A percentile compares a stretch with the other conserved stretches of the same genome.
Evolutionary conservation across 1,140 invertebrate genomes (phyloP).

Genomic region (Chrysomallon squamiferum): DNA sequence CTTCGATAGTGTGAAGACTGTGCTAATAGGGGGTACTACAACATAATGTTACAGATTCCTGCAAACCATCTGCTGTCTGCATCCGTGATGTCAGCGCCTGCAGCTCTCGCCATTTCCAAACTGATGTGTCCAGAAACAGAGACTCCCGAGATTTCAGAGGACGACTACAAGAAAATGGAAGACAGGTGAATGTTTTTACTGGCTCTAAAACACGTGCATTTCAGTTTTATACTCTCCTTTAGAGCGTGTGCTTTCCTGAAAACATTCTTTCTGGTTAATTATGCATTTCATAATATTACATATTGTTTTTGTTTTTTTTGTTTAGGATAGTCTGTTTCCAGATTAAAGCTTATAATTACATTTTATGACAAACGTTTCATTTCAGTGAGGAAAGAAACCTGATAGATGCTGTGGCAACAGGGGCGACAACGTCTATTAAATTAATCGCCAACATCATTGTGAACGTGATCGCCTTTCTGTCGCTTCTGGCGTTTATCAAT

Average conservation of each 20-base stretch:
- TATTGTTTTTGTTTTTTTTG: no score
- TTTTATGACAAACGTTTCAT: no score
- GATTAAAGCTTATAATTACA: no score
- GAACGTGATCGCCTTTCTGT: slow-evolving; percentile 90
- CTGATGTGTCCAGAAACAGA: slow-evolving; percentile 83
- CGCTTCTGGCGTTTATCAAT: slow-evolving; percentile 85
- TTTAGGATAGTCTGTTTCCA: no score
- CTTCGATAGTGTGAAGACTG: no score
- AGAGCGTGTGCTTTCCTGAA: no score
- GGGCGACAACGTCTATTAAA: slow-evolving; percentile 81
- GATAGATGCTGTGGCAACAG: slow-evolving; percentile 87
- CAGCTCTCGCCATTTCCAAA: slow-evolving; percentile 87
- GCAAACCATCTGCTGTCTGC: slow-evolving; percentile 76
- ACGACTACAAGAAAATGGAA: slow-evolving; percentile 37
- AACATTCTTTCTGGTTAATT: no score
- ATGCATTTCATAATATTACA: no score
- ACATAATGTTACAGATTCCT: slow-evolving; percentile 49
- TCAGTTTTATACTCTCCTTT: no score
- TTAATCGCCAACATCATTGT: slow-evolving; percentile 87
- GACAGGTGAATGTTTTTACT: no score
- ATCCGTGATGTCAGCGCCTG: slow-evolving; percentile 94
- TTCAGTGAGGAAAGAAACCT: slow-evolving; percentile 79
- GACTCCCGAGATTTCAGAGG: slow-evolving; percentile 10
- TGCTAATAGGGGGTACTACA: no score
- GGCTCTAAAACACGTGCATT: no score